Evolutionary conservation across 2,797 vertebrate species (phyloP).

Genomic region (Silurus lanzhouensis): DNA sequence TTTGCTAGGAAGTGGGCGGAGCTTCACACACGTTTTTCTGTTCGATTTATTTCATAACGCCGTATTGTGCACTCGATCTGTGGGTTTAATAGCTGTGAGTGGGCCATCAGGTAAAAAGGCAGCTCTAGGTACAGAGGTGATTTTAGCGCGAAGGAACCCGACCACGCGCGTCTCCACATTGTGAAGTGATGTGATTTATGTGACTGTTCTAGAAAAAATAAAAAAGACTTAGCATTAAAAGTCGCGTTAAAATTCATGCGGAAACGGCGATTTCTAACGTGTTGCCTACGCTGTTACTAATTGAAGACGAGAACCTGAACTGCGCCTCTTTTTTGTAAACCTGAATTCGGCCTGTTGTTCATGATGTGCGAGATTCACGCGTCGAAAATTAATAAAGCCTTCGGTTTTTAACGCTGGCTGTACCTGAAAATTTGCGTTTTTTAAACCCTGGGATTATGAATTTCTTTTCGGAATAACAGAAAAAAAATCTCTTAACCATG

Average conservation of each 20-base stretch:
- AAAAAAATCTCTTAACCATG: constrained; percentile 12
- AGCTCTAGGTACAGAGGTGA: constrained; percentile 12
- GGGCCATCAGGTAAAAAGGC: constrained; percentile 15
- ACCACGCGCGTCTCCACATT: constrained; percentile 2
- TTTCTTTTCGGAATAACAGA: constrained; percentile 11
- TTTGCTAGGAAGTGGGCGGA: constrained; percentile 11
- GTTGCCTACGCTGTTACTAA: background rate
- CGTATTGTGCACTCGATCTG: background rate
- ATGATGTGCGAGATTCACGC: constrained; percentile 60
- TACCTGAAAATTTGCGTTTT: background rate
- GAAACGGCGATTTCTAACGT: background rate
- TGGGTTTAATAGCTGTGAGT: constrained; percentile 18
- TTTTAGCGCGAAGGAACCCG: background rate
- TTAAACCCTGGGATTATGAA: background rate
- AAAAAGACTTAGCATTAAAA: background rate
- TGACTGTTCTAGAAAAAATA: background rate
- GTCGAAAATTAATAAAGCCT: constrained; percentile 67
- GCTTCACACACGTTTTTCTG: background rate
- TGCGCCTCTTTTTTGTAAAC: constrained; percentile 58
- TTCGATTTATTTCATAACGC: constrained; percentile 3
- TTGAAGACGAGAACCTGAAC: background rate
- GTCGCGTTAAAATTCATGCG: background rate
- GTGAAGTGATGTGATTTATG: constrained; percentile 1
- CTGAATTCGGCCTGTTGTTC: constrained; percentile 65
- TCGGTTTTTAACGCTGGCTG: constrained; percentile 45